Conservation (phyloP, 2,888 invertebrate genomes). For the Octonoba sinensis region DNA sequence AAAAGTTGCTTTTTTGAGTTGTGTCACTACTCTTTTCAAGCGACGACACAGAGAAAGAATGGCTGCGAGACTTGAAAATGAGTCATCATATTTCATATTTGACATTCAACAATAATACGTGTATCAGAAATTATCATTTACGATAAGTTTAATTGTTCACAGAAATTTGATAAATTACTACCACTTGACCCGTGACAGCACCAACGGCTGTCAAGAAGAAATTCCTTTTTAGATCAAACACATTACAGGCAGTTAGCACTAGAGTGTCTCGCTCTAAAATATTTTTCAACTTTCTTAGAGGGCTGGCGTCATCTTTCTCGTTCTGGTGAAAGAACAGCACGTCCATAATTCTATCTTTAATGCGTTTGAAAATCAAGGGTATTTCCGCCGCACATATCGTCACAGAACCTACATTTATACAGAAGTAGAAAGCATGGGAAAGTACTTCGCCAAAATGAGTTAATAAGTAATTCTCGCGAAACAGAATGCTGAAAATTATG, state of each 20-base stretch:
- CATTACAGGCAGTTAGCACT: constrained; percentile 9
- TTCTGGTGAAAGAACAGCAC: neutral
- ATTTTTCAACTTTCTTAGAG: neutral
- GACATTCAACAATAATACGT: too few relatives aligned
- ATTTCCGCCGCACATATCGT: constrained; percentile 3
- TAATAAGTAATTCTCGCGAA: too few relatives aligned
- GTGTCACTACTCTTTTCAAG: too few relatives aligned
- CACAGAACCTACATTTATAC: neutral
- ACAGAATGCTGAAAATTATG: too few relatives aligned
- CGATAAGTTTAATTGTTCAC: too few relatives aligned
- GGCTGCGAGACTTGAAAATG: too few relatives aligned
- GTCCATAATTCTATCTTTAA: neutral
- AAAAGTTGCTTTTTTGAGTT: too few relatives aligned
- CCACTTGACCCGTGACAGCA: neutral
- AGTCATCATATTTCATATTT: too few relatives aligned
- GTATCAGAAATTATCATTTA: too few relatives aligned
- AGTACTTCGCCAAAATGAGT: too few relatives aligned
- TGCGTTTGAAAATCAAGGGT: constrained; percentile 1
- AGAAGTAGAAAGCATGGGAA: too few relatives aligned
- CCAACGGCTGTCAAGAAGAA: constrained; percentile 2
- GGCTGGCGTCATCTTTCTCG: neutral
- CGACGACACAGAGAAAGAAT: too few relatives aligned
- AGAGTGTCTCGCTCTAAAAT: neutral
- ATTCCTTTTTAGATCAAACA: constrained; percentile 20
- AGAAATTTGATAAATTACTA: constrained; percentile 7